Evolutionary conservation across 2,888 invertebrate species (phyloP).

Genomic region (Athripsodes cinereus): DNA sequence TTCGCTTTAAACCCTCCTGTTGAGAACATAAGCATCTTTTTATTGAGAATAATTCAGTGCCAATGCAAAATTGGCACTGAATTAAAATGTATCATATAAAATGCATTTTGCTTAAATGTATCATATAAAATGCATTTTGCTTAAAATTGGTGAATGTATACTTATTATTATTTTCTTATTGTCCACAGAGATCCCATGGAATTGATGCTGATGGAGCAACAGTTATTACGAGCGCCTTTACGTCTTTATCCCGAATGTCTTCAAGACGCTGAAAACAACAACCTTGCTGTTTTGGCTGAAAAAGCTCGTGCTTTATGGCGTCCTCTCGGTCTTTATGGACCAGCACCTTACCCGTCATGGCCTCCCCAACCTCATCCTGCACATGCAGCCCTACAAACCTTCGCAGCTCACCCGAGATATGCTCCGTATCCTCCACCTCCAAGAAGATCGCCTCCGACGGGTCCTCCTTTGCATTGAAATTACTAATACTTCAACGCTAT

Average conservation of each 20-base stretch:
- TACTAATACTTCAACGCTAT: too few relatives aligned
- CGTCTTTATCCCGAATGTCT: slow-evolving; percentile 59
- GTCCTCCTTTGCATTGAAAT: slow-evolving; percentile 17
- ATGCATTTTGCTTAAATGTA: too few relatives aligned
- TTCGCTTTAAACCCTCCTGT: too few relatives aligned
- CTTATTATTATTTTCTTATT: slow-evolving; percentile 8
- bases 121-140: too few relatives aligned
- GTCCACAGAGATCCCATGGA: slow-evolving; percentile 72
- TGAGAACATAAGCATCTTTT: too few relatives aligned
- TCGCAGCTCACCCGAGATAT: slow-evolving; percentile 53
- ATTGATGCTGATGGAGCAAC: slow-evolving; percentile 71
- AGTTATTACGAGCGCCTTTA: slow-evolving; percentile 60
- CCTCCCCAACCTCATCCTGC: slow-evolving; percentile 77
- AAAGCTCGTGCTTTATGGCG: slow-evolving; percentile 50
- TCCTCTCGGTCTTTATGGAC: slow-evolving; percentile 42
- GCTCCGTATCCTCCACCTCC: slow-evolving; percentile 56
- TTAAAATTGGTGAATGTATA: too few relatives aligned
- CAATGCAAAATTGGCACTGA: too few relatives aligned
- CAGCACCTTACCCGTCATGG: slow-evolving; percentile 44
- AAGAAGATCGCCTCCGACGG: slow-evolving; percentile 30
- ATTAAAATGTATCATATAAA: too few relatives aligned
- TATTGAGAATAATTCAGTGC: too few relatives aligned
- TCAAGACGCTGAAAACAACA: slow-evolving; percentile 48
- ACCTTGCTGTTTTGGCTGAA: slow-evolving; percentile 48
- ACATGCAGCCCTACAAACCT: slow-evolving; percentile 69